Percentiles rank a stretch among this genome's conserved stretches.
Conservation (phyloP, 2,113 vertebrate species). For the Vulpes ferrilata region DNA sequence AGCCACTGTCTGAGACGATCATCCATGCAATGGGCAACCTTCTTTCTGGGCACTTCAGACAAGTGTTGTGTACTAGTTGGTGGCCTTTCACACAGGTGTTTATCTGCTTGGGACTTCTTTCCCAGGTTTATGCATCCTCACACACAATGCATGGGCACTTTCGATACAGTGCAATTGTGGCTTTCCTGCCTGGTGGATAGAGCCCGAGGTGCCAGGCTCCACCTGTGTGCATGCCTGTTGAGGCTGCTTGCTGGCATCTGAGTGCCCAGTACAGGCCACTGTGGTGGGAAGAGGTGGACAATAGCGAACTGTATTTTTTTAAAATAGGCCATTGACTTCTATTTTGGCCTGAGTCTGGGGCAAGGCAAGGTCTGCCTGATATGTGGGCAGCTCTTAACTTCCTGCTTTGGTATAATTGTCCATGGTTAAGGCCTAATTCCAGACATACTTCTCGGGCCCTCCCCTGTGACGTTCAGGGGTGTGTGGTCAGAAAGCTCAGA, state of each 20-base stretch:
- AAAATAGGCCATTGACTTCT: constrained; percentile 49
- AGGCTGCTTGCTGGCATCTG: background rate
- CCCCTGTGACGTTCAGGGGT: constrained; percentile 47
- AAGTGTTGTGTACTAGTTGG: too few species aligned
- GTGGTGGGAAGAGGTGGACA: background rate
- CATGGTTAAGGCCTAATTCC: constrained; percentile 69
- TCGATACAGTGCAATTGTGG: background rate
- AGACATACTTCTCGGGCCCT: constrained; percentile 65
- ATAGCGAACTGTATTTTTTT: background rate
- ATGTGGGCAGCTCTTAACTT: constrained; percentile 67
- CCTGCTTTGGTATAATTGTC: constrained; percentile 61
- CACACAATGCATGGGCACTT: background rate
- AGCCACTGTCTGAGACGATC: background rate
- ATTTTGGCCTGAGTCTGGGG: constrained; percentile 57
- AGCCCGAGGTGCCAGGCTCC: background rate
- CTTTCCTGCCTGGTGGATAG: background rate
- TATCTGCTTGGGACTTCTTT: background rate
- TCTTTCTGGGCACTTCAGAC: background rate
- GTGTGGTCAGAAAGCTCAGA: constrained; percentile 63
- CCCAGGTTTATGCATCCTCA: background rate
- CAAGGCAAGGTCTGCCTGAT: constrained; percentile 48
- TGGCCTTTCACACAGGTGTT: background rate
- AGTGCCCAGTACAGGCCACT: background rate
- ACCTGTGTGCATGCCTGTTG: background rate
- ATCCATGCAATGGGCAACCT: accelerated